phyloP scores from a whole-genome alignment of 23 tunicate species.

The Ascidia mentula region DNA sequence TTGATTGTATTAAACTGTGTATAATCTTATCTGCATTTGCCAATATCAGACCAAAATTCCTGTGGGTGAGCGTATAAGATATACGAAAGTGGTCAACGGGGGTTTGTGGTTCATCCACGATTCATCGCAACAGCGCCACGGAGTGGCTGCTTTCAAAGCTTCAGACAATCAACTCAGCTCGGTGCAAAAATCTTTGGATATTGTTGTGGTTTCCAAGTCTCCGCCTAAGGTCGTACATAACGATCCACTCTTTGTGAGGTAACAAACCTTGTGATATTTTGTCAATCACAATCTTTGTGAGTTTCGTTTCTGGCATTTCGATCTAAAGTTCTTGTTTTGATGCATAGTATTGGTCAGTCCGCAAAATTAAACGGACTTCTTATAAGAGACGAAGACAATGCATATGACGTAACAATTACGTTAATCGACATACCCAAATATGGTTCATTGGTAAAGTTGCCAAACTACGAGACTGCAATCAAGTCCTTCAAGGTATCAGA shows the following conservation, averaged over 20 bases:
- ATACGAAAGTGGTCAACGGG: slow-evolving; percentile 23
- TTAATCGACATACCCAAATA: slow-evolving; percentile 40
- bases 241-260: slow-evolving; percentile 61
- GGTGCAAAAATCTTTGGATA: slow-evolving; percentile 12
- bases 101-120: slow-evolving; percentile 73
- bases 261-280: background rate
- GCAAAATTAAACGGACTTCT: slow-evolving; percentile 36
- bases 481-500: slow-evolving; percentile 44
- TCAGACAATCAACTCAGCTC: slow-evolving; percentile 55
- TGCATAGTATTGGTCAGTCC: slow-evolving; percentile 51
- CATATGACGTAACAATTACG: slow-evolving; percentile 36
- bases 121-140: slow-evolving; percentile 37
- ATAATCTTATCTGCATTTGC: too few relatives aligned
- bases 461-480: slow-evolving; percentile 28
- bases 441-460: slow-evolving; percentile 56
- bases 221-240: slow-evolving; percentile 47
- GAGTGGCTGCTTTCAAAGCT: slow-evolving; percentile 48
- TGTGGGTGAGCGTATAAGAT: slow-evolving; percentile 26
- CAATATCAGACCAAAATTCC: background rate
- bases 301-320: background rate
- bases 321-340: background rate
- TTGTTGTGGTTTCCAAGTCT: slow-evolving; percentile 37
- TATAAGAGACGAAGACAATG: slow-evolving; percentile 46
- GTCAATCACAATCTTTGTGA: background rate
- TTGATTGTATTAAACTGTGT: too few relatives aligned